Percentiles rank a stretch among this genome's conserved stretches.
Evolutionary conservation across 2,113 vertebrate genomes (phyloP).

Genomic region (Onychostruthus taczanowskii): DNA sequence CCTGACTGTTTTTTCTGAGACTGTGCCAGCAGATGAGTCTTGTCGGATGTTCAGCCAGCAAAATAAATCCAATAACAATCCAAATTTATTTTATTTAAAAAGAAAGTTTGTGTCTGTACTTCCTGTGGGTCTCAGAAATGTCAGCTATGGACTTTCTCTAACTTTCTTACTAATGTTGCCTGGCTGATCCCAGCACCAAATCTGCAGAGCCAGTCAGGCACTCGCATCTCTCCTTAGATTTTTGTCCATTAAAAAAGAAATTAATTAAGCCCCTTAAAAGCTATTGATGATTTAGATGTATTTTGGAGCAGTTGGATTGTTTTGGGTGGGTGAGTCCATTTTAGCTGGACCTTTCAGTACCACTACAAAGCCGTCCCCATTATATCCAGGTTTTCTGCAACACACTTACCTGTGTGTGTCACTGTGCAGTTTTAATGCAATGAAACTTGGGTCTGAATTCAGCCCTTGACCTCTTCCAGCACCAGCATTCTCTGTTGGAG

Average conservation of each 20-base stretch:
- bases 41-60: background rate
- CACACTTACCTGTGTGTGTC: background rate
- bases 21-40: slow-evolving; percentile 3
- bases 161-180: background rate
- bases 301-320: background rate
- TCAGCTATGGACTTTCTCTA: background rate
- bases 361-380: background rate
- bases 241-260: background rate
- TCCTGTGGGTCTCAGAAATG: slow-evolving; percentile 5
- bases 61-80: background rate
- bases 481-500: background rate
- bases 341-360: background rate
- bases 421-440: background rate
- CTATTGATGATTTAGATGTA: background rate
- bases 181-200: background rate
- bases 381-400: background rate
- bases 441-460: background rate
- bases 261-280: background rate
- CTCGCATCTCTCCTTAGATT: background rate
- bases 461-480: background rate
- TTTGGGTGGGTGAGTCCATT: background rate
- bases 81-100: slow-evolving; percentile 14
- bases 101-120: background rate
- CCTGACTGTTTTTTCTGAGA: background rate
- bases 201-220: background rate